Base-by-base conservation (phyloP, 2,888 invertebrate species). In the Tryphoninae sp. region DNA sequence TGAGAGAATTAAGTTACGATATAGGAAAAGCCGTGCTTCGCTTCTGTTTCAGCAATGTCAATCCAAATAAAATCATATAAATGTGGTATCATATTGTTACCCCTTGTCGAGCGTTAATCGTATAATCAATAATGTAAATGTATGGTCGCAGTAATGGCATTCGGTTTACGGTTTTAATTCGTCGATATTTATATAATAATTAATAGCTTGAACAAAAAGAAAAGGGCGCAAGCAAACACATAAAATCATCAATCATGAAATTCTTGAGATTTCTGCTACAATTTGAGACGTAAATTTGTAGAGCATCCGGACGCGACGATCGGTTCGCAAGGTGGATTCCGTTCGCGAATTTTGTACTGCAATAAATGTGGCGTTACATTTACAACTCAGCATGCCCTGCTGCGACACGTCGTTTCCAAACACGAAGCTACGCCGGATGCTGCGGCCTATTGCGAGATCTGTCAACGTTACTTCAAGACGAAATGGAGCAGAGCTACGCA, bases 401-500 rank as follows among this genome's bases (percentile, higher is more conserved):
- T 87, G 61, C 87, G 90, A 71, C 90, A 90, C 82, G 78, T 88
- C 58, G 86, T 87, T 49, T 88, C 90, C 49, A 90, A 89, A 80
- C 90, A 90, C 83, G 88, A 90, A 64, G 80, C 86, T 19, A 80
- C 87, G 26, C 86, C 86, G 22, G 84, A 85, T 33, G 83, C 86
- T 9, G 86, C 88, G 19, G 89, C 88, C 72, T 89, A 86, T 81
- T 90, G 90, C 79, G 83, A 78, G 67, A 87, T 89, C 80, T 90
- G 90, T 62, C 86, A 88, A 64, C 86, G 89, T 69, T 87, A 83
- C 82, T 90, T 90, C 85, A 90, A 90, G 82, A 90, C 90, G 7
- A 90, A 90, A 67, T 90, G 89, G 89, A 90, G 90, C 69, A 82
- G 87, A 67, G 89, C 90, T 9, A 90, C 89, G 40, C 90, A 90